A percentile compares a stretch with the other conserved stretches of the same genome.
Evolutionary conservation across 2,797 vertebrate species (phyloP).

Genomic region (Gymnothorax reevesii): DNA sequence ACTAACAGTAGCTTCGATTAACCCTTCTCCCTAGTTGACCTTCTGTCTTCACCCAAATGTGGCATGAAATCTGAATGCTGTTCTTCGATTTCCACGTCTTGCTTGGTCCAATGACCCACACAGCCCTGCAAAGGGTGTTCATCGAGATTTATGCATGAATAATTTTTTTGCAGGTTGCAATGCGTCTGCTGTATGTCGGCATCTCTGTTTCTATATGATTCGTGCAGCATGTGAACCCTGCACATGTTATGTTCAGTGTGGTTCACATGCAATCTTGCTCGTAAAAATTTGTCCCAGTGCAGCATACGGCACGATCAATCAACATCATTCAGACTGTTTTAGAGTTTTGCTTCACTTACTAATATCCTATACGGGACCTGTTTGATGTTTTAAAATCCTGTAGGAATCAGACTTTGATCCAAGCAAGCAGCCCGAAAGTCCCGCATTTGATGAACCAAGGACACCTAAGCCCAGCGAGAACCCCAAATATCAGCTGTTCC

Average conservation of each 20-base stretch:
- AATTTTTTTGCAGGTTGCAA: neutral
- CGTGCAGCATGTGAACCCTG: neutral
- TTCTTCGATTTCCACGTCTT: neutral
- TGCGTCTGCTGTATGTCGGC: neutral
- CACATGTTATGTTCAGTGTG: neutral
- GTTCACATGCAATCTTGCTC: slow-evolving; percentile 9
- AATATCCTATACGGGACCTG: neutral
- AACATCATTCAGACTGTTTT: neutral
- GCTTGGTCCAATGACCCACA: neutral
- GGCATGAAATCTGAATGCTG: neutral
- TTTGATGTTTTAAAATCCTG: slow-evolving; percentile 28
- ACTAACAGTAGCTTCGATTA: neutral
- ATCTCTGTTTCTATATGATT: slow-evolving; percentile 6
- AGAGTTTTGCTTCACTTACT: neutral
- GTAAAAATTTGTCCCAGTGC: neutral
- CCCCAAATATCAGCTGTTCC: slow-evolving; percentile 67
- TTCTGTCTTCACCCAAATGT: neutral
- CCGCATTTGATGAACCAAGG: slow-evolving; percentile 52
- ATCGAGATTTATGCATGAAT: neutral
- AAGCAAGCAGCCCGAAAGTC: slow-evolving; percentile 60
- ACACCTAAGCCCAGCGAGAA: slow-evolving; percentile 51
- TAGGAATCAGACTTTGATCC: slow-evolving; percentile 63
- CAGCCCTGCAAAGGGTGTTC: neutral
- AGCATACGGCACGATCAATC: slow-evolving; percentile 1
- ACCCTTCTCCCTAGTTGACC: neutral